These are phyloP conservation scores for Pachyuromys duprasi DNA, from an alignment of 2,797 vertebrate species.

Conservation along the genomic window DNA sequence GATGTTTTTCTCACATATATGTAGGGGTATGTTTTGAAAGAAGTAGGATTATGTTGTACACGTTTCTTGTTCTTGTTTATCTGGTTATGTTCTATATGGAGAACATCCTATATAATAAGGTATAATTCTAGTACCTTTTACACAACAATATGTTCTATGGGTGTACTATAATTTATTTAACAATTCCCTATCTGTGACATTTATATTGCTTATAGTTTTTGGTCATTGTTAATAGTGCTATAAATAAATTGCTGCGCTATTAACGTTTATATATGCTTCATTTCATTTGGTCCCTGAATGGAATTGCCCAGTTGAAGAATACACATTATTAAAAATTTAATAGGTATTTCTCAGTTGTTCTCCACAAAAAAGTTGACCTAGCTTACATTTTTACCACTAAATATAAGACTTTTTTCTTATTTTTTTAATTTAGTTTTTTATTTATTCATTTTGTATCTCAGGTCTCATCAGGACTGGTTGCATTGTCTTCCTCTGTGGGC, in stretches of 20 bases:
- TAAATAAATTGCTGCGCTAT: neutral
- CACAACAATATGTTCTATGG: neutral
- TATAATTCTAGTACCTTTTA: constrained; percentile 35
- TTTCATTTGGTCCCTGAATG: constrained; percentile 49
- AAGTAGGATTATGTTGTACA: neutral
- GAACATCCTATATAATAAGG: neutral
- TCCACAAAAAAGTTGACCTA: neutral
- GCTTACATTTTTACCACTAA: constrained; percentile 40
- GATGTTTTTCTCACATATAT: constrained; percentile 1
- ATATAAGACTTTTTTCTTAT: neutral
- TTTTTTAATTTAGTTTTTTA: no score
- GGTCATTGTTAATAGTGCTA: neutral
- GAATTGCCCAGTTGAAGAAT: neutral
- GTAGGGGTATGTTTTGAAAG: neutral
- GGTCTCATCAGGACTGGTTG: no score
- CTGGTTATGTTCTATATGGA: constrained; percentile 5
- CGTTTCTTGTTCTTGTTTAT: constrained; percentile 26
- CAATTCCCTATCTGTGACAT: neutral
- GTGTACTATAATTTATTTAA: neutral
- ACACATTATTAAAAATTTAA: neutral
- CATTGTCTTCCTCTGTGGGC: no score
- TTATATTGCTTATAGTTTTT: constrained; percentile 22
- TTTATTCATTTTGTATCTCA: no score
- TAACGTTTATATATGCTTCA: constrained; percentile 13
- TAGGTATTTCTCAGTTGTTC: neutral